Percentiles rank a stretch among this genome's conserved stretches.
phyloP scores from a whole-genome alignment of 2,888 invertebrate genomes.

The Eledona agricola region DNA sequence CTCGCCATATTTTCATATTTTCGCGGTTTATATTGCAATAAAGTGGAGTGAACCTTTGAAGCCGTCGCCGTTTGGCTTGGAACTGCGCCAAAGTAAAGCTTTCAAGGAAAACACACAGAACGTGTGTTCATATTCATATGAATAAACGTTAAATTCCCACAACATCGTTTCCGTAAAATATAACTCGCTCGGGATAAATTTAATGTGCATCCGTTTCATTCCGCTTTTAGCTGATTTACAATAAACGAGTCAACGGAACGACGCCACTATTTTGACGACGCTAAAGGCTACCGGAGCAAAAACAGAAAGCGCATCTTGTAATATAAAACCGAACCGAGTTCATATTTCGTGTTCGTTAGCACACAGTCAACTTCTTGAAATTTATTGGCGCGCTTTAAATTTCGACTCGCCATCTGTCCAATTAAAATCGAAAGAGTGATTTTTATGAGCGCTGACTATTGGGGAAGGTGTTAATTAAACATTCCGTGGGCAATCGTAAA shows the following conservation, averaged over 20 bases:
- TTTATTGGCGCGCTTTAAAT: slow-evolving; percentile 16
- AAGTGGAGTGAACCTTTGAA: slow-evolving; percentile 22
- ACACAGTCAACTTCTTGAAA: slow-evolving; percentile 12
- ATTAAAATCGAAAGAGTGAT: slow-evolving; percentile 20
- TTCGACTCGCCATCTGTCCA: slow-evolving; percentile 22
- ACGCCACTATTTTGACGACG: background rate
- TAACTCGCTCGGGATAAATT: slow-evolving; percentile 16
- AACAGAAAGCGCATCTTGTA: slow-evolving; percentile 12
- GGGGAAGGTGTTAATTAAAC: slow-evolving; percentile 19
- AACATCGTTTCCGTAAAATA: slow-evolving; percentile 18
- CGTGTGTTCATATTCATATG: slow-evolving; percentile 27
- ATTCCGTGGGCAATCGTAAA: slow-evolving; percentile 18
- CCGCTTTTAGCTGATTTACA: slow-evolving; percentile 20
- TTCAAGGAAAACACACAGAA: slow-evolving; percentile 24
- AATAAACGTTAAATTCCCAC: slow-evolving; percentile 21
- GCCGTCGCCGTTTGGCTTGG: slow-evolving; percentile 14
- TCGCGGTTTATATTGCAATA: slow-evolving; percentile 21
- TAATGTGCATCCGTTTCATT: slow-evolving; percentile 17
- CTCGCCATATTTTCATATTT: slow-evolving; percentile 10
- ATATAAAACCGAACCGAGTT: slow-evolving; percentile 5
- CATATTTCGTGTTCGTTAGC: slow-evolving; percentile 17
- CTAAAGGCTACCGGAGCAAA: slow-evolving; percentile 8
- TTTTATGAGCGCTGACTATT: slow-evolving; percentile 13
- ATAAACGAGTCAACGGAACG: too few species aligned
- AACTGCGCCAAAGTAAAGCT: slow-evolving; percentile 22